A percentile compares a stretch with the other conserved stretches of the same genome.
Evolutionary conservation across 2,888 invertebrate genomes (phyloP).

Genomic region (Athrips mouffetella): DNA sequence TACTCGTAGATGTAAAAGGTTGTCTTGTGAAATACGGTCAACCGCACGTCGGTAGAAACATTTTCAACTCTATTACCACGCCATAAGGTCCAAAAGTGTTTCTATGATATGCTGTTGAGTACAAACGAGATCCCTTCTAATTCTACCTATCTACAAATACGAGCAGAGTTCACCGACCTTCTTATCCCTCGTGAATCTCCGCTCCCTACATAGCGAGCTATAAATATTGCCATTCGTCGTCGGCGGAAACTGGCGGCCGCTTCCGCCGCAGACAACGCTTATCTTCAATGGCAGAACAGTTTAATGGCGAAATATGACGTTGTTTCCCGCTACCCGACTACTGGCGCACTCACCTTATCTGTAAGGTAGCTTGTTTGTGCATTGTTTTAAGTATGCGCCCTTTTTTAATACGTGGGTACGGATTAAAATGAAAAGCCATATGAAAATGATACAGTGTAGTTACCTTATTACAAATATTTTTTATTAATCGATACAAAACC

Average conservation of each 20-base stretch:
- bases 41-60: no score
- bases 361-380: neutral
- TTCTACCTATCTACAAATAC: neutral
- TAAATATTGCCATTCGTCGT: slow-evolving; percentile 25
- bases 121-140: slow-evolving; percentile 1
- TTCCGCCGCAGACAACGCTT: slow-evolving; percentile 30
- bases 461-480: no score
- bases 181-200: neutral
- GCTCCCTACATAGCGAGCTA: slow-evolving; percentile 6
- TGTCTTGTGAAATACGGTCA: no score
- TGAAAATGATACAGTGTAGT: no score
- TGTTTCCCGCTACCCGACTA: neutral
- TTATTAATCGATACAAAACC: no score
- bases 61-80: no score
- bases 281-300: slow-evolving; percentile 22
- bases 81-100: no score
- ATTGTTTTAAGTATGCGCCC: slow-evolving; percentile 2
- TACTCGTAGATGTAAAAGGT: no score
- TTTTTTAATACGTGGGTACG: no score
- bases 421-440: no score
- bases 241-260: slow-evolving; percentile 35
- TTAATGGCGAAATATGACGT: slow-evolving; percentile 24
- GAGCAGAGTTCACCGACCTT: neutral
- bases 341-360: neutral
- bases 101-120: no score